Evolutionary conservation across 2,113 vertebrate species (phyloP).

Genomic region (Gasterosteus aculeatus): DNA sequence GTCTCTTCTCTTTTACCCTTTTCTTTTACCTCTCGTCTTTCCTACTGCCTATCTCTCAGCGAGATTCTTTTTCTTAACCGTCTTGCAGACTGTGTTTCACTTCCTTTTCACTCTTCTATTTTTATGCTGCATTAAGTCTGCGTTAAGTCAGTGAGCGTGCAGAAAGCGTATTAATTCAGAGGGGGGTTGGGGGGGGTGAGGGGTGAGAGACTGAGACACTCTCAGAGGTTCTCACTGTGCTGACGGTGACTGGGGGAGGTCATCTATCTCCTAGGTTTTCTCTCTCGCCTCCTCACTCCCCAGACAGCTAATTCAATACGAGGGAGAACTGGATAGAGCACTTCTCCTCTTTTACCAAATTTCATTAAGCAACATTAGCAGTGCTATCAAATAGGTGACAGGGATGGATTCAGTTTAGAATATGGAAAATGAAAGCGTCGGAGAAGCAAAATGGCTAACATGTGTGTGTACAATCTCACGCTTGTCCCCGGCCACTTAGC

Average conservation of each 20-base stretch:
- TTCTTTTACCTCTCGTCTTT: slow-evolving; percentile 4
- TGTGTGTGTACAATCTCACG: slow-evolving; percentile 41
- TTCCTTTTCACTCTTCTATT: slow-evolving; percentile 31
- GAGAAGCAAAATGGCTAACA: slow-evolving; percentile 38
- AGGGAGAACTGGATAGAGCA: slow-evolving; percentile 45
- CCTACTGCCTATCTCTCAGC: slow-evolving; percentile 20
- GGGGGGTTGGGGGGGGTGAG: background rate
- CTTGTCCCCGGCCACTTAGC: slow-evolving; percentile 67
- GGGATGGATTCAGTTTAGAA: slow-evolving; percentile 69
- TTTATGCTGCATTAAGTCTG: slow-evolving; percentile 65
- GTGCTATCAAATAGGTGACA: slow-evolving; percentile 66
- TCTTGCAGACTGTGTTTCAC: slow-evolving; percentile 5
- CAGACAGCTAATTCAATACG: slow-evolving; percentile 68
- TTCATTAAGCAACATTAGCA: slow-evolving; percentile 74
- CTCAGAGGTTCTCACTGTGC: slow-evolving; percentile 39
- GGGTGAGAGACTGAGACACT: slow-evolving; percentile 29
- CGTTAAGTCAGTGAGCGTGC: slow-evolving; percentile 61
- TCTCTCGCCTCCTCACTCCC: slow-evolving; percentile 21
- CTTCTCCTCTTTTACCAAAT: slow-evolving; percentile 71
- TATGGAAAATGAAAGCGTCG: slow-evolving; percentile 62
- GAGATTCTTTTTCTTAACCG: slow-evolving; percentile 20
- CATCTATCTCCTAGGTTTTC: slow-evolving; percentile 59
- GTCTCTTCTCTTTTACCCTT: slow-evolving; percentile 18
- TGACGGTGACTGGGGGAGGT: slow-evolving; percentile 42
- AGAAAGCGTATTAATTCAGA: slow-evolving; percentile 47